These are phyloP conservation scores for Diabrotica undecimpunctata DNA, from an alignment of 1,140 invertebrate species.

Conservation along the genomic window DNA sequence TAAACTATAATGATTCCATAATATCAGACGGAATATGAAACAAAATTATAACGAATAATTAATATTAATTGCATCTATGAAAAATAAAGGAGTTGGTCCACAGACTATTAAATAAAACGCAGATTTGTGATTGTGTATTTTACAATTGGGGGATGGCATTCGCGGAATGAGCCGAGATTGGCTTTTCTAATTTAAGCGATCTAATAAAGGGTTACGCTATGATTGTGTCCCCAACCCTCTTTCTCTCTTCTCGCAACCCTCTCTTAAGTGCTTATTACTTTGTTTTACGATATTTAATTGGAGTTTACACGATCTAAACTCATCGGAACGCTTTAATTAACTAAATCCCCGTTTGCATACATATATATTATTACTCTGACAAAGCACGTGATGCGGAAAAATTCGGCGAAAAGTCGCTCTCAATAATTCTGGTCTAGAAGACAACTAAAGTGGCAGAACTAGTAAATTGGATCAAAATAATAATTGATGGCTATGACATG, in stretches of 20 bases:
- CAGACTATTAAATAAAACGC: constrained; percentile 33
- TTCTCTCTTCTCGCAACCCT: constrained; percentile 12
- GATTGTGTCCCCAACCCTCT: constrained; percentile 36
- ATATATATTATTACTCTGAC: background rate
- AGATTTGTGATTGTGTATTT: constrained; percentile 40
- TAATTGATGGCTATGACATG: too few species aligned
- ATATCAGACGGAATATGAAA: too few species aligned
- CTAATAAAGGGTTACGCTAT: constrained; percentile 38
- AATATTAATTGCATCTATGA: too few species aligned
- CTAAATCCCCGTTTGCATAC: constrained; percentile 12
- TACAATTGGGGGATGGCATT: constrained; percentile 39
- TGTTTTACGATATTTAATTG: constrained; percentile 41
- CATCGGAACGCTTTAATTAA: constrained; percentile 38
- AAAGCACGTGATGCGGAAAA: background rate
- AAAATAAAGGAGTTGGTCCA: background rate
- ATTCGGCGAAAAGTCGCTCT: too few species aligned
- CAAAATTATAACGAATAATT: too few species aligned
- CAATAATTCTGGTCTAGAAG: too few species aligned
- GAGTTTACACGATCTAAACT: constrained; percentile 30
- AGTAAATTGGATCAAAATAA: too few species aligned
- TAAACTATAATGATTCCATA: too few species aligned
- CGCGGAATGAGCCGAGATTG: constrained; percentile 38
- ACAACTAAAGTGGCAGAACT: too few species aligned
- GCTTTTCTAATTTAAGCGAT: constrained; percentile 41
- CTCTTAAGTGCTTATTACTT: constrained; percentile 35